These are phyloP conservation scores for Labroides dimidiatus DNA, from an alignment of 2,797 vertebrate species.

Conservation along the genomic window DNA sequence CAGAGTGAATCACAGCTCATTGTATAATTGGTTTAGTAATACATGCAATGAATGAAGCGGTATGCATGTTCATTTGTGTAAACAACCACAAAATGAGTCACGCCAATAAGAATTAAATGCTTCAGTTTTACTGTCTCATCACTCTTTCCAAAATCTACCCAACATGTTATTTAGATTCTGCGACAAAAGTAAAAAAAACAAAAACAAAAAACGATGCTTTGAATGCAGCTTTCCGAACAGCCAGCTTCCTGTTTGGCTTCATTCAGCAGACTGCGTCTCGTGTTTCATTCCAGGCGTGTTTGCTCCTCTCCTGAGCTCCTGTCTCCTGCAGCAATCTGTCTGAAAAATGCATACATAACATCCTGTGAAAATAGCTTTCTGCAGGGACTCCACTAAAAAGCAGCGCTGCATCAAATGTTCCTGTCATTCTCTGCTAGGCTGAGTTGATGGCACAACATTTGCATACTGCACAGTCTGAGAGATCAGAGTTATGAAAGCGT, in stretches of 20 bases:
- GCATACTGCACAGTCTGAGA: slow-evolving; percentile 68
- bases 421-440: slow-evolving; percentile 74
- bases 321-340: slow-evolving; percentile 82
- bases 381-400: slow-evolving; percentile 76
- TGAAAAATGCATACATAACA: slow-evolving; percentile 82
- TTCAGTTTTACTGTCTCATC: slow-evolving; percentile 8
- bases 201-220: slow-evolving; percentile 31
- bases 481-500: slow-evolving; percentile 46
- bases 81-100: slow-evolving; percentile 29
- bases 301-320: slow-evolving; percentile 68
- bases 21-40: slow-evolving; percentile 57
- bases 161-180: slow-evolving; percentile 51
- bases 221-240: slow-evolving; percentile 39
- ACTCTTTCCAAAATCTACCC: slow-evolving; percentile 35
- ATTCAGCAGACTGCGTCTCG: slow-evolving; percentile 57
- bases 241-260: slow-evolving; percentile 58
- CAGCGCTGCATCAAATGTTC: slow-evolving; percentile 71
- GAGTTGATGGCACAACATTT: slow-evolving; percentile 77
- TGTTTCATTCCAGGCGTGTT: slow-evolving; percentile 78
- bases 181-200: slow-evolving; percentile 11
- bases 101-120: slow-evolving; percentile 16
- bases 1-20: slow-evolving; percentile 44
- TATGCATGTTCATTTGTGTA: slow-evolving; percentile 40
- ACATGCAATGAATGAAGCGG: slow-evolving; percentile 45
- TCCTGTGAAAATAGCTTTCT: slow-evolving; percentile 81